Evolutionary conservation across 2,113 vertebrate genomes (phyloP), one percentile per base, ranked within the genome.

Genomic region (Pongo abelii): DNA sequence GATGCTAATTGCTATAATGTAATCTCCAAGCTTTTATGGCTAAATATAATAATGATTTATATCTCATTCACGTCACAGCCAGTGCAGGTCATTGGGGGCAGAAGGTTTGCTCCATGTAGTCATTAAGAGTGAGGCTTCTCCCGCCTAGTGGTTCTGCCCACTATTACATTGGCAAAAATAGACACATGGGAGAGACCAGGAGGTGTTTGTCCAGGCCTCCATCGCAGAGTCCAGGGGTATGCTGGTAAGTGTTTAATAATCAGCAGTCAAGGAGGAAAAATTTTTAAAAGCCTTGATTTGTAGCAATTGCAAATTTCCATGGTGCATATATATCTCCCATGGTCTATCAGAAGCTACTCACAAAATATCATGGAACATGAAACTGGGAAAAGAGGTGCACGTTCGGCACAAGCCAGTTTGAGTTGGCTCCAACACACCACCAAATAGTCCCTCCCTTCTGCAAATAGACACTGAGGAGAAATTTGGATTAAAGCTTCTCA

Each of bases 361-460:
- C 52, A 48, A 32, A 14, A 61, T 50, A 23, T 25, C 48, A 9
- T 5, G 11, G 90, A 59, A 84, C 8, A 32, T 5, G 5, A 59
- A 75, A 9, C 6, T 70, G 38, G 52, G 80, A 89, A 89, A n/a
- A 74, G 8, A 50, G 3, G 17, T 32, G 20, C 20, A 25, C 0
- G 40, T 52, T 67, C 67, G 23, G 17, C 25, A 46, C 10, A n/a
- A 59, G 27, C 38, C 27, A 52, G 6, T 2, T n/a, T 55, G 57
- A 40, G 3, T 5, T 43, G 14, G 18, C 25, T 83, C 2, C 0
- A 30, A 8, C 20, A 59, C 0, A 13, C 1, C n/a, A 13, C 12
- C 9, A 52, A 80, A 27, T 14, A 83, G n/a, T 13, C 32, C 3
- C 6, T 69, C 10, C 43, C 10, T 78, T 69, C 46, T 52, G 40